Evolutionary conservation across 2,797 vertebrate species (phyloP).

Genomic region (Lepilemur septentrionalis): DNA sequence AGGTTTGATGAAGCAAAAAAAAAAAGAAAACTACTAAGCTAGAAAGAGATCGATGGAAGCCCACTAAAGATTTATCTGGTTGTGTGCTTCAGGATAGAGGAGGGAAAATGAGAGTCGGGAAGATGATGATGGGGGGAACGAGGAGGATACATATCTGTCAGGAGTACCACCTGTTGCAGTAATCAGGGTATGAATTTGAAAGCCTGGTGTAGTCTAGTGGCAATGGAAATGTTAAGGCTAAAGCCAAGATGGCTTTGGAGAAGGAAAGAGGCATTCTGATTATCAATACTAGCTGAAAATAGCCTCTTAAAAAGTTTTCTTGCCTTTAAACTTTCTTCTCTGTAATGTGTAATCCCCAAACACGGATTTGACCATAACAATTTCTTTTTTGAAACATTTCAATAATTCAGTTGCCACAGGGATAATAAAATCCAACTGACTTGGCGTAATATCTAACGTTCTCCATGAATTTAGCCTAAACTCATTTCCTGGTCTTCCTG

Average conservation of each 20-base stretch:
- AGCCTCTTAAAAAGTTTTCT: not conserved
- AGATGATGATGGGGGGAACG: not conserved
- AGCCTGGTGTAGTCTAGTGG: not conserved
- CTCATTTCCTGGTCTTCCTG: not conserved
- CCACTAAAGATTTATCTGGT: not conserved
- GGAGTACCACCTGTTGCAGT: not conserved
- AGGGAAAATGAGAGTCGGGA: not conserved
- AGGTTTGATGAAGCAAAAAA: not conserved
- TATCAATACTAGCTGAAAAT: not conserved
- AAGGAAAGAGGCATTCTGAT: not conserved
- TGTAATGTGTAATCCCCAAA: not conserved
- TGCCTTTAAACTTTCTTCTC: not conserved
- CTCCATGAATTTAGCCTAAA: not conserved
- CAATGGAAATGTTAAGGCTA: not conserved
- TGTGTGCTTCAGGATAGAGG: not conserved
- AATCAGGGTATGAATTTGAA: not conserved
- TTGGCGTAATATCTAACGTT: not conserved
- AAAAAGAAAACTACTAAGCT: not conserved
- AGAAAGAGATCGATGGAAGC: not conserved
- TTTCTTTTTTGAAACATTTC: conserved; percentile 6
- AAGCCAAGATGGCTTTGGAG: not conserved
- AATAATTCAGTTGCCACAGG: not conserved
- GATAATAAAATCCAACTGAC: not conserved
- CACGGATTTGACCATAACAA: not conserved
- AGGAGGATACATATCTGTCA: not conserved